Evolutionary conservation across 2,113 vertebrate species (phyloP).

Genomic region (Muntiacus reevesi): DNA sequence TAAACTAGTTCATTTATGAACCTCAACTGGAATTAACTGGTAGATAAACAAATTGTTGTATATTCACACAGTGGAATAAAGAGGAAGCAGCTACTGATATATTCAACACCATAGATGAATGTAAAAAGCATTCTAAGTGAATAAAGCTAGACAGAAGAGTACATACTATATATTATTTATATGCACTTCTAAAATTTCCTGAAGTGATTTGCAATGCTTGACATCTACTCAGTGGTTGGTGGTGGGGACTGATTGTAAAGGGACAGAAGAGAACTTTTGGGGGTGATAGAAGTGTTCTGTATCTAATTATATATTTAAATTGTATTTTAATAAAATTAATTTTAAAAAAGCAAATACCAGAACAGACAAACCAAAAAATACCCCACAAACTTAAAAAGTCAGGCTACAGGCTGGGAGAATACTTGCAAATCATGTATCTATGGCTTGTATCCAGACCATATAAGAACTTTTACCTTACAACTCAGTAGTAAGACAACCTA

Average conservation of each 20-base stretch:
- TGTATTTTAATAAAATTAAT: constrained; percentile 6
- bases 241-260: neutral
- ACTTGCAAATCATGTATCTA: neutral
- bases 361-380: neutral
- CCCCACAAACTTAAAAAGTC: neutral
- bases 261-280: neutral
- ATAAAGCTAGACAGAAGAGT: neutral
- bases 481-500: neutral
- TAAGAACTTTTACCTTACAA: neutral
- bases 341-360: neutral
- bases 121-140: neutral
- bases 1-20: neutral
- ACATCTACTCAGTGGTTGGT: neutral
- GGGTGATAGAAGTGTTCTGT: neutral
- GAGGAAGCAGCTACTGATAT: neutral
- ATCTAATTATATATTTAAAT: neutral
- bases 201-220: neutral
- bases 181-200: neutral
- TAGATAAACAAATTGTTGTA: neutral
- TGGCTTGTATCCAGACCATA: neutral
- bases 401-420: neutral
- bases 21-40: neutral
- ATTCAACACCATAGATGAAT: neutral
- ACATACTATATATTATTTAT: neutral
- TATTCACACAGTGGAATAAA: neutral